Conservation (phyloP, 2,888 invertebrate genomes). For the Tridacna gigas region DNA sequence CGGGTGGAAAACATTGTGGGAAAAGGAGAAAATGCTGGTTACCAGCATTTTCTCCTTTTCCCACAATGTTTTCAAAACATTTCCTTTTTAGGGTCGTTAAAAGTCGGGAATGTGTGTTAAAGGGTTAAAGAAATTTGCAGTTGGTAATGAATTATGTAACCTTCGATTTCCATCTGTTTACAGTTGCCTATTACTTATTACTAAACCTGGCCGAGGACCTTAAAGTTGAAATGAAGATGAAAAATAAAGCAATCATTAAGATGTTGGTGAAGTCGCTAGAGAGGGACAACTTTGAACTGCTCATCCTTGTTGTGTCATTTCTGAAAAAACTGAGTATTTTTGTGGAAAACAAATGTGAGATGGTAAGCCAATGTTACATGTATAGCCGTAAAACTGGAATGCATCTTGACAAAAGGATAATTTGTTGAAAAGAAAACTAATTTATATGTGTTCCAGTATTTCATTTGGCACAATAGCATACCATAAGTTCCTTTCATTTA, state of each 20-base stretch:
- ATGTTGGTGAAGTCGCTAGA: slow-evolving; percentile 95
- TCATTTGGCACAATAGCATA: no score
- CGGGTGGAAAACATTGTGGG: background rate
- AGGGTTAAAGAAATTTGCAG: background rate
- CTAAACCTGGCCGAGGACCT: slow-evolving; percentile 98
- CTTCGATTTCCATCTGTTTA: background rate
- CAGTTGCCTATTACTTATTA: slow-evolving; percentile 95
- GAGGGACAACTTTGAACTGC: slow-evolving; percentile 94
- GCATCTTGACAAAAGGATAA: no score
- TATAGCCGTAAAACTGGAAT: no score
- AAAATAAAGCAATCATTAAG: slow-evolving; percentile 95
- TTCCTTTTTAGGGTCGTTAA: background rate
- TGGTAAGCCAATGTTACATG: slow-evolving; percentile 87
- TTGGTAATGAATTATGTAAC: background rate
- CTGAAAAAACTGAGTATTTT: slow-evolving; percentile 97
- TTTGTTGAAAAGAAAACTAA: no score
- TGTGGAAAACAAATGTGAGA: slow-evolving; percentile 96
- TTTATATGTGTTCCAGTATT: no score
- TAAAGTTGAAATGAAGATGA: slow-evolving; percentile 98
- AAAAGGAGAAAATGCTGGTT: background rate
- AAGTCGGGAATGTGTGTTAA: background rate
- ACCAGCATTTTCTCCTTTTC: background rate
- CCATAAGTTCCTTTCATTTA: no score
- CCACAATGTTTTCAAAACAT: background rate
- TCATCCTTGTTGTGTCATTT: slow-evolving; percentile 96